A percentile compares a stretch with the other conserved stretches of the same genome.
Evolutionary conservation across 2,113 vertebrate species (phyloP).

Genomic region (Columba livia): DNA sequence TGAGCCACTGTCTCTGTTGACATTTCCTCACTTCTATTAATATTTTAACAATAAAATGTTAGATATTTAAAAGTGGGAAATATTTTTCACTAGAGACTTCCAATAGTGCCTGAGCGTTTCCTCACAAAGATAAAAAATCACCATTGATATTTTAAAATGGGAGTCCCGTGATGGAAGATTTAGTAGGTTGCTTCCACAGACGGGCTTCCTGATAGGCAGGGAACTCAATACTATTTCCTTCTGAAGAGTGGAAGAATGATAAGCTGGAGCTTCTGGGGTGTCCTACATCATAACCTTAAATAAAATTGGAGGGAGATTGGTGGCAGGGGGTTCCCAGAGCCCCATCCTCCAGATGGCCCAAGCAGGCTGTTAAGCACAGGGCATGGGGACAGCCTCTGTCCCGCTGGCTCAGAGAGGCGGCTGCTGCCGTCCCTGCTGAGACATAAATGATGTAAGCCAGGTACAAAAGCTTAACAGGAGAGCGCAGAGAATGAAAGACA

Average conservation of each 20-base stretch:
- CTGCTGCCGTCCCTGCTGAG: background rate
- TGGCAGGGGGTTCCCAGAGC: accelerated
- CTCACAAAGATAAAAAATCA: background rate
- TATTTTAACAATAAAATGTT: background rate
- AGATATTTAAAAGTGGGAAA: background rate
- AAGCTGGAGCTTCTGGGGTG: background rate
- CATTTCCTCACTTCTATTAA: background rate
- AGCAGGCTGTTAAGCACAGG: background rate
- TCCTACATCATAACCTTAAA: background rate
- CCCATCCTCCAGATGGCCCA: background rate
- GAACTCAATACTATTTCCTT: background rate
- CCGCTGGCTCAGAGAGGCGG: background rate
- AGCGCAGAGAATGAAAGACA: background rate
- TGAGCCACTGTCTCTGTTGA: background rate
- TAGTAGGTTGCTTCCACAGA: background rate
- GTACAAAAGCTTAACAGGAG: background rate
- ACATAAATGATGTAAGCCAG: accelerated
- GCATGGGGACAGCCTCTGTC: background rate
- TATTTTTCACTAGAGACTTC: background rate
- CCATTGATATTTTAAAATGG: background rate
- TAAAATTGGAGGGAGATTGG: background rate
- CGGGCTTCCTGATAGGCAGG: background rate
- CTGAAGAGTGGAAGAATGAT: background rate
- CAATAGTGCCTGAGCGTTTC: background rate
- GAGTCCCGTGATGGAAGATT: background rate